These are phyloP conservation scores for Eilema depressum DNA, from an alignment of 2,888 invertebrate species.

Conservation along the genomic window DNA sequence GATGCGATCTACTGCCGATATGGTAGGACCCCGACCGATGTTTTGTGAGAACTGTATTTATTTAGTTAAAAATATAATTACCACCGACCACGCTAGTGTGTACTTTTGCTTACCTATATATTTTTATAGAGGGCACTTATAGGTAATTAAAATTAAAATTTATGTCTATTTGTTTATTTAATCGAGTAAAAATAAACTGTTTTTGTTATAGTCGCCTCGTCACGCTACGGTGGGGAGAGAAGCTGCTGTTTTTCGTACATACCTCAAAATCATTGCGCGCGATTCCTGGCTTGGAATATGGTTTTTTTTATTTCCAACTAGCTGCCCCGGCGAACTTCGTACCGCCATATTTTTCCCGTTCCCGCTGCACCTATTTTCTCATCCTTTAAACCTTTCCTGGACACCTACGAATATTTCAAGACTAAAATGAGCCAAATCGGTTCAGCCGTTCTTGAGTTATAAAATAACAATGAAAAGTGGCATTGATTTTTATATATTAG, in stretches of 20 bases:
- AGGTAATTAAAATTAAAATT: constrained; percentile 4
- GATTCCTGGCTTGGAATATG: too few relatives aligned
- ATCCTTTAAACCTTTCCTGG: too few relatives aligned
- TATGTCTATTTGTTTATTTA: not conserved
- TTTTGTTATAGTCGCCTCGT: not conserved
- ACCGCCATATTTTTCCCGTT: too few relatives aligned
- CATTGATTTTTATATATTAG: too few relatives aligned
- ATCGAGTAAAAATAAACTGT: not conserved
- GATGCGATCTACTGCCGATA: not conserved
- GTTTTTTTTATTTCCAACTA: too few relatives aligned
- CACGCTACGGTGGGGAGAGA: not conserved
- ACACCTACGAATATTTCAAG: too few relatives aligned
- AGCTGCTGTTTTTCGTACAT: not conserved
- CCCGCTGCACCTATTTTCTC: too few relatives aligned
- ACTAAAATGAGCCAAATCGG: too few relatives aligned
- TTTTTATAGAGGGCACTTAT: not conserved
- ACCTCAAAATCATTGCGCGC: too few relatives aligned
- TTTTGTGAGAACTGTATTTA: constrained; percentile 6
- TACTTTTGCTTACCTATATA: not conserved
- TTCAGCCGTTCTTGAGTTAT: too few relatives aligned
- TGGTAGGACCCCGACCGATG: not conserved
- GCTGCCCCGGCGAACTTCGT: too few relatives aligned
- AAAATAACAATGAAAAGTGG: too few relatives aligned
- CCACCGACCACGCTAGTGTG: not conserved
- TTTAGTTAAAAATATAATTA: not conserved